A percentile compares a stretch with the other conserved stretches of the same genome.
These are phyloP conservation scores for Troglohyphantes excavatus DNA, from an alignment of 2,888 invertebrate species.

Conservation along the genomic window DNA sequence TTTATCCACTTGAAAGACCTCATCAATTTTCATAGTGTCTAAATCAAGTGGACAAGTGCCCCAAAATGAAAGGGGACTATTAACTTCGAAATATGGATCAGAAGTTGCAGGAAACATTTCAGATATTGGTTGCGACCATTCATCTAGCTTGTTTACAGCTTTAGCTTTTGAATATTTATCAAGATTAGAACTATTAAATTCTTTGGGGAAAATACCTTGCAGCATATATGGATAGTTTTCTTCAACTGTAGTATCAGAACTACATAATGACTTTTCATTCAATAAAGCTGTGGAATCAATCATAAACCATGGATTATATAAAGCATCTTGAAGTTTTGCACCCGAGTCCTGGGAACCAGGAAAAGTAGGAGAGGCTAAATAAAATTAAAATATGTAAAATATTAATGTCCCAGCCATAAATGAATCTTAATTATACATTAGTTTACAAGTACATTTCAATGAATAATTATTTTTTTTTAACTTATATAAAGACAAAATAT, in stretches of 20 bases:
- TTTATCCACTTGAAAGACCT: slow-evolving; percentile 79
- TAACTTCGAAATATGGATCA: slow-evolving; percentile 67
- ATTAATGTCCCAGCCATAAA: background rate
- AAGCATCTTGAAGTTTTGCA: slow-evolving; percentile 13
- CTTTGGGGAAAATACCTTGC: slow-evolving; percentile 18
- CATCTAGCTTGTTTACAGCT: slow-evolving; percentile 2
- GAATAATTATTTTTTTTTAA: too few relatives aligned
- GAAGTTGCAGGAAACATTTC: slow-evolving; percentile 35
- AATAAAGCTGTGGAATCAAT: slow-evolving; percentile 14
- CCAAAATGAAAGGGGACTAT: slow-evolving; percentile 70
- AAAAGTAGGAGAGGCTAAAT: slow-evolving; percentile 49
- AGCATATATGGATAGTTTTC: background rate
- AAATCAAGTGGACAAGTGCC: slow-evolving; percentile 67
- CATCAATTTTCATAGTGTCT: slow-evolving; percentile 75
- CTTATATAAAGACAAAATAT: too few relatives aligned
- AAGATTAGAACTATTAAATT: background rate
- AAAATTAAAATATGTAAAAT: background rate
- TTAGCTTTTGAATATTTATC: slow-evolving; percentile 7
- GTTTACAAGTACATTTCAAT: too few relatives aligned
- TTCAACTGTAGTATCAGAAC: background rate
- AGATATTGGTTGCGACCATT: slow-evolving; percentile 20
- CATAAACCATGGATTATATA: slow-evolving; percentile 14
- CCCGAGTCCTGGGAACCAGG: slow-evolving; percentile 15
- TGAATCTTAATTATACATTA: too few relatives aligned
- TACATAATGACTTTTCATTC: slow-evolving; percentile 32